Percentiles rank a stretch among this genome's conserved stretches.
phyloP scores from a whole-genome alignment of 2,797 vertebrate species.

The Chromis chromis region DNA sequence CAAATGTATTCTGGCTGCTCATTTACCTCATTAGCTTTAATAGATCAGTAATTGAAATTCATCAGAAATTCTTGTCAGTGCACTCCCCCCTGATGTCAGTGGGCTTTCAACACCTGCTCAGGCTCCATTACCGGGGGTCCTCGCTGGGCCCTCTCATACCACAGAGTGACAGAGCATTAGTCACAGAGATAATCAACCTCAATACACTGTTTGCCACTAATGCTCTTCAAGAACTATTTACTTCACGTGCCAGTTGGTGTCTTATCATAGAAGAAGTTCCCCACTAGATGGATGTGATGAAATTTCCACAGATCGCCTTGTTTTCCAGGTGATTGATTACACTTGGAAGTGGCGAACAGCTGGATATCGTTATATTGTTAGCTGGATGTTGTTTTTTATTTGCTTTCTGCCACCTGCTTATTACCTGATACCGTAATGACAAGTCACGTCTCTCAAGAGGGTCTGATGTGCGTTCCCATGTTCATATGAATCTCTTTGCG shows the following conservation, averaged over 20 bases:
- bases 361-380: constrained; percentile 54
- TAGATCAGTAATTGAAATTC: constrained; percentile 98
- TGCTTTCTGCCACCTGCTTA: constrained; percentile 28
- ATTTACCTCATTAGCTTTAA: constrained; percentile 95
- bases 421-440: constrained; percentile 31
- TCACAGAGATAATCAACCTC: constrained; percentile 95
- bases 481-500: constrained; percentile 10
- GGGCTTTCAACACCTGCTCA: constrained; percentile 90
- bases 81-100: constrained; percentile 90
- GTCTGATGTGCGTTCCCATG: constrained; percentile 11
- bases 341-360: constrained; percentile 40
- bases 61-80: constrained; percentile 95
- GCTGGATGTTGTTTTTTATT: constrained; percentile 44
- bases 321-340: constrained; percentile 57
- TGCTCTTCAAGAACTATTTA: constrained; percentile 82
- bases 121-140: constrained; percentile 93
- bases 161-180: constrained; percentile 94
- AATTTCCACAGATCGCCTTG: constrained; percentile 47
- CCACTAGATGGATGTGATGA: constrained; percentile 45
- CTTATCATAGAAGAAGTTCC: constrained; percentile 63
- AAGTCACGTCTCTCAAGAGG: background rate
- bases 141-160: constrained; percentile 90
- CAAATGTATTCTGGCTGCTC: constrained; percentile 83
- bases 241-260: constrained; percentile 65
- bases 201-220: constrained; percentile 86